Conservation (phyloP, 2,113 vertebrate genomes). For the Amphilophus citrinellus region DNA sequence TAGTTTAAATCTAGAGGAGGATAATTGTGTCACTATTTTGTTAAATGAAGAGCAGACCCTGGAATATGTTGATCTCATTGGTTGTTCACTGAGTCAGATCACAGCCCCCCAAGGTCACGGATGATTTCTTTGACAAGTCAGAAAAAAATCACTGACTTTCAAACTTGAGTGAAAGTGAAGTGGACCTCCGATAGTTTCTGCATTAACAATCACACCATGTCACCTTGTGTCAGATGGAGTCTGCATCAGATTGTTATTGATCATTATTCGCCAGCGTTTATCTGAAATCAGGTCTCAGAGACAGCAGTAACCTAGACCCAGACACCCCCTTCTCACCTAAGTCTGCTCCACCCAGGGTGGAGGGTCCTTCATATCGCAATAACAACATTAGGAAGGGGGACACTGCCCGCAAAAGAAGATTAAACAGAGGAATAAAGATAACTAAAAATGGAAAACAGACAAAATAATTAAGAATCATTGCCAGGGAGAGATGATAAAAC, state of each 20-base stretch:
- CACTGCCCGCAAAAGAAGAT: too few relatives aligned
- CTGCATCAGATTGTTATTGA: neutral
- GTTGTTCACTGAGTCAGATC: rapidly evolving
- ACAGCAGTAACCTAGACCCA: neutral
- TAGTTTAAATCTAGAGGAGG: neutral
- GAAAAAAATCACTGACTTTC: too few relatives aligned
- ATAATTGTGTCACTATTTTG: neutral
- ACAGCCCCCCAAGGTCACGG: neutral
- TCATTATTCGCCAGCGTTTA: neutral
- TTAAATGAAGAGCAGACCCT: neutral
- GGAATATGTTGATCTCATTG: neutral
- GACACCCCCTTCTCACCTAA: rapidly evolving
- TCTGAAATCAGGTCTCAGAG: neutral
- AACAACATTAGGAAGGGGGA: too few relatives aligned
- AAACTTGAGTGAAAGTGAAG: too few relatives aligned
- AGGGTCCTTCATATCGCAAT: neutral
- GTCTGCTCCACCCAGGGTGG: neutral
- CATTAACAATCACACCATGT: neutral
- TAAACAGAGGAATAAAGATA: too few relatives aligned
- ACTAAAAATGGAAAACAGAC: too few relatives aligned
- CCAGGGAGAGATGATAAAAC: too few relatives aligned
- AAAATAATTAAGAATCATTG: too few relatives aligned
- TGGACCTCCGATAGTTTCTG: neutral
- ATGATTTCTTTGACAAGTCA: neutral
- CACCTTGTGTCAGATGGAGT: too few relatives aligned